These are phyloP conservation scores for Camponotus vicinus DNA, from an alignment of 1,140 invertebrate genomes.

Conservation along the genomic window DNA sequence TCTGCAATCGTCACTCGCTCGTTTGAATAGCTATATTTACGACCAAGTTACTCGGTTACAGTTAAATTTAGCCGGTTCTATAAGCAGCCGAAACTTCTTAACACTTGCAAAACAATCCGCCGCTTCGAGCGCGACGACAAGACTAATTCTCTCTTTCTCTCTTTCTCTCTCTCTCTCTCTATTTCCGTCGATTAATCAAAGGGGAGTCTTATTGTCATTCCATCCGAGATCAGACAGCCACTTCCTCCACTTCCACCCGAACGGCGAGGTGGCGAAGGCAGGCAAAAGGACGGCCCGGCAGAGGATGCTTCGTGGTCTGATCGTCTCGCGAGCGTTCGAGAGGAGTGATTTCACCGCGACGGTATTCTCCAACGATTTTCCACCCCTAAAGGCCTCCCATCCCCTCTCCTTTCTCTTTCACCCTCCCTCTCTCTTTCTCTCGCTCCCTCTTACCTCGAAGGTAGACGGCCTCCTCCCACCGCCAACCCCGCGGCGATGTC, in stretches of 20 bases:
- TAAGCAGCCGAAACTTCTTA: constrained; percentile 47
- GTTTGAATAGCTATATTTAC: background rate
- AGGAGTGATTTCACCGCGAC: constrained; percentile 58
- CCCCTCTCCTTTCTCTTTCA: constrained; percentile 2
- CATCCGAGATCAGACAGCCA: constrained; percentile 56
- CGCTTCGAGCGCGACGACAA: constrained; percentile 4
- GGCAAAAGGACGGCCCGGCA: constrained; percentile 41
- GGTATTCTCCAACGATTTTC: constrained; percentile 58
- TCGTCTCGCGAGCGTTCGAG: constrained; percentile 53
- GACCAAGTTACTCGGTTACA: background rate
- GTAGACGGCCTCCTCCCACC: constrained; percentile 31
- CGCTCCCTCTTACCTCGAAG: constrained; percentile 33
- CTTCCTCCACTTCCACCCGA: constrained; percentile 37
- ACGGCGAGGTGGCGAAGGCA: background rate
- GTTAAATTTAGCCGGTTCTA: constrained; percentile 37
- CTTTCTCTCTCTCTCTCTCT: background rate
- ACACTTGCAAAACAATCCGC: constrained; percentile 49
- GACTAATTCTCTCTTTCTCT: constrained; percentile 40
- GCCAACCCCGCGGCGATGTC: constrained; percentile 49
- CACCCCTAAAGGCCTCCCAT: constrained; percentile 51
- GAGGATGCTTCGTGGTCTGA: constrained; percentile 59
- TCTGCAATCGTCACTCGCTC: background rate
- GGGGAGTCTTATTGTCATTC: constrained; percentile 59
- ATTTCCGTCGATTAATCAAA: constrained; percentile 54
- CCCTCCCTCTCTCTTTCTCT: constrained; percentile 46